These are phyloP conservation scores for Sarcophilus harrisii DNA, from an alignment of 2,797 vertebrate species.

Conservation along the genomic window DNA sequence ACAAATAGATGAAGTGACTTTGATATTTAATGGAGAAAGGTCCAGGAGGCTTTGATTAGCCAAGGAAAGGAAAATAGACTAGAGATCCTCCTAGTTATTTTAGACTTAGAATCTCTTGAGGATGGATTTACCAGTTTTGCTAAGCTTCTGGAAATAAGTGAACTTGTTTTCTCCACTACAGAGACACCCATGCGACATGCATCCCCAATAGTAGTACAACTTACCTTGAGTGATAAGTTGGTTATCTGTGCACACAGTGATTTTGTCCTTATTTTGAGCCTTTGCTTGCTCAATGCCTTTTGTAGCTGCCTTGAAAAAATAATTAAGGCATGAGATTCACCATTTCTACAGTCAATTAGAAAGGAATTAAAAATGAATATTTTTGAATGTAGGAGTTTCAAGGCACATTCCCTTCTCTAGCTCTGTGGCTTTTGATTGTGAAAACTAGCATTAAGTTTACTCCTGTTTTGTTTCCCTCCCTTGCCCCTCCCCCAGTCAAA, in stretches of 20 bases:
- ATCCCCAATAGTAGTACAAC: neutral
- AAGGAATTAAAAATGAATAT: neutral
- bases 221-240: neutral
- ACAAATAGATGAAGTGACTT: neutral
- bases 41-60: neutral
- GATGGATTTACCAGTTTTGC: neutral
- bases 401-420: neutral
- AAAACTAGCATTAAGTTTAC: neutral
- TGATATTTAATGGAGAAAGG: neutral
- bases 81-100: neutral
- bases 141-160: neutral
- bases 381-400: neutral
- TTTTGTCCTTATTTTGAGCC: neutral
- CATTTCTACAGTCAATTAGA: neutral
- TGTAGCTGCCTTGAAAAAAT: neutral
- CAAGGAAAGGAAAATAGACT: neutral
- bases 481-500: neutral
- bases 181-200: neutral
- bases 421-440: neutral
- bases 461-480: neutral
- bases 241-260: neutral
- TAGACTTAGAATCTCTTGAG: neutral
- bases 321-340: neutral
- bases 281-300: conserved; percentile 10
- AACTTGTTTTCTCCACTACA: neutral